Evolutionary conservation across 2,113 vertebrate species (phyloP).

Genomic region (Aspiorhynchus laticeps): DNA sequence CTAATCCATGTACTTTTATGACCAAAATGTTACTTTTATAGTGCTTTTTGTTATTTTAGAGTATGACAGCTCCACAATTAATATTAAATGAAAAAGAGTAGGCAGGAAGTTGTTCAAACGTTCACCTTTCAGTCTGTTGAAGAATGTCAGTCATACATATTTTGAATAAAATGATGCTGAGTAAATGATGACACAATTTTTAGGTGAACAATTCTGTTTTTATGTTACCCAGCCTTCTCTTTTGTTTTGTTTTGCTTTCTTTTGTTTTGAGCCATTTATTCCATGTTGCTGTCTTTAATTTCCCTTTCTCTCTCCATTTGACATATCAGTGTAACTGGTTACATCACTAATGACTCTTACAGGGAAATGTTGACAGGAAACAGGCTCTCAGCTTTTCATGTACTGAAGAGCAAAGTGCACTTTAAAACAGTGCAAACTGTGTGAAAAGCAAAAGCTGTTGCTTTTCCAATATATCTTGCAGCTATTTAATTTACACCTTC

Average conservation of each 20-base stretch:
- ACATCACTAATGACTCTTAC: not conserved
- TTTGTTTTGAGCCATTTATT: not conserved
- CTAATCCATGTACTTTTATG: not conserved
- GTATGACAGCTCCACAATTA: not conserved
- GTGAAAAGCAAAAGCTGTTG: not conserved
- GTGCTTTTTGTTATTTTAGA: not conserved
- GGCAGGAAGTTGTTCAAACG: not conserved
- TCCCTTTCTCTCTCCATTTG: not conserved
- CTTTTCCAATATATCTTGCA: not conserved
- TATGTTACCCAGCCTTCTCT: not conserved
- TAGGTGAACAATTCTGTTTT: not conserved
- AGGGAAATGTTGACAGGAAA: not conserved
- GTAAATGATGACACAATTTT: not conserved
- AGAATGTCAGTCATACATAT: not conserved
- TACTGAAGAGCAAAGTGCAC: not conserved
- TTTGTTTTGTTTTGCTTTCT: not conserved
- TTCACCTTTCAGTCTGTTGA: too few relatives aligned
- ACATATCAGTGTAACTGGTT: not conserved
- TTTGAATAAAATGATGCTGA: not conserved
- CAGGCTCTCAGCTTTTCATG: not conserved
- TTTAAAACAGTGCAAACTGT: not conserved
- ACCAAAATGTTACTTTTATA: not conserved
- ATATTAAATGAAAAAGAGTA: not conserved
- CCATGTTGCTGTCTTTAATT: not conserved
- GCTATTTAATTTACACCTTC: not conserved